Percentiles rank a stretch among this genome's conserved stretches.
phyloP scores from a whole-genome alignment of 2,888 invertebrate genomes.

The Dicranocentrus wangi region DNA sequence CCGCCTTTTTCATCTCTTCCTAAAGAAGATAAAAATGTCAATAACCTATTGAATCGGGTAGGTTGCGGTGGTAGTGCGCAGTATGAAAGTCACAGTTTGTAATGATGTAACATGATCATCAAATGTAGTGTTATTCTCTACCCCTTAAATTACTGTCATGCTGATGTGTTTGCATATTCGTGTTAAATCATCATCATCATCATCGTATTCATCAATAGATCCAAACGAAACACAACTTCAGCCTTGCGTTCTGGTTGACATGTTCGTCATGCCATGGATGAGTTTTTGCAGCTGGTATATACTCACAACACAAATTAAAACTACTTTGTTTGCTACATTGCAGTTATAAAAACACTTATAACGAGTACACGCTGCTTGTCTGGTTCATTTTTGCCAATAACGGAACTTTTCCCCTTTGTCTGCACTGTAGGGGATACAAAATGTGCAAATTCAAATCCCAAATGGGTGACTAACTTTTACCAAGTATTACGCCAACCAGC shows the following conservation, averaged over 20 bases:
- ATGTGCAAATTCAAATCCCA: neutral
- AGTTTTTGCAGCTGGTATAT: neutral
- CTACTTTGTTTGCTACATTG: too few relatives aligned
- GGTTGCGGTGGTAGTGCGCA: neutral
- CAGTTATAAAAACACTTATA: neutral
- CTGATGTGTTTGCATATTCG: neutral
- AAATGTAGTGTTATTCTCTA: neutral
- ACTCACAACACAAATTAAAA: too few relatives aligned
- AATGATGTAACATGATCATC: neutral
- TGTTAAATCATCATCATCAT: too few relatives aligned
- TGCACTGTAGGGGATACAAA: neutral
- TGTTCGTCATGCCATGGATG: neutral
- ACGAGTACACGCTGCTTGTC: neutral
- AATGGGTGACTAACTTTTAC: too few relatives aligned
- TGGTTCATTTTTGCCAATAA: neutral
- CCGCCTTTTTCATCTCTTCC: too few relatives aligned
- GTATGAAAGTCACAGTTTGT: neutral
- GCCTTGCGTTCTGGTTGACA: neutral
- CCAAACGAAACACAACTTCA: neutral
- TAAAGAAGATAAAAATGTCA: conserved; percentile 36
- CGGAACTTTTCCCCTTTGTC: conserved; percentile 1
- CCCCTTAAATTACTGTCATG: neutral
- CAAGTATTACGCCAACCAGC: neutral
- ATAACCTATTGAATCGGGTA: conserved; percentile 31
- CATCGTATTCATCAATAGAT: neutral